Base-by-base conservation (phyloP, 92 coral and sea anemone species). In the Porites evermanni region DNA sequence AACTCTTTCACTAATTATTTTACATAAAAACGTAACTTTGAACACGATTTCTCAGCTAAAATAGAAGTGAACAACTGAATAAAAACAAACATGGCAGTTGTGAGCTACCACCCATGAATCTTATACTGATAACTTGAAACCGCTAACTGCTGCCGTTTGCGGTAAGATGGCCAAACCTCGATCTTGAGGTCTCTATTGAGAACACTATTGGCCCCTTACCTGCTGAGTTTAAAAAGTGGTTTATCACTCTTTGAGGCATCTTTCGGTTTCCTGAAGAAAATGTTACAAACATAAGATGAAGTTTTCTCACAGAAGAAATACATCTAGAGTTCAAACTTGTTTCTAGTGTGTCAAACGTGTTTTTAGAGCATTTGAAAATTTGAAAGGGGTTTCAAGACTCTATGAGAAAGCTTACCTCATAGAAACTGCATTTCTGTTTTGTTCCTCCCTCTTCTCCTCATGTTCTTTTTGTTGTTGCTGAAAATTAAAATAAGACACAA, bases 171-270 rank as follows among this genome's bases (percentile, higher is more conserved):
- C 32, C 32, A 29, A 29, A 29, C 32, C 32, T 29, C 3, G 0
- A 29, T 29, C 32, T 29, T 29, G 3, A 29, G 32, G 32, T 29
- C 4, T 29, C 32, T 29, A 2, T 38, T 38, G 47, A 38, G 47
- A 67, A 13, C 4, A 6, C 6, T 17, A 11, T 1, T 53, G 13
- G 16, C 16, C 6, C 2, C 80, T 82, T 91, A 96, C 99, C 91
- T 93, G 95, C 96, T 91, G 77, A 96, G 98, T 80, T 96, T 96
- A 64, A 96, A 96, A 32, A 96, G 63, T 2, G 96, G 95, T 80
- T 87, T 93, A 70, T 93, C 93, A n/a, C 90, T 95, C 11, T 90
- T 86, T 26, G 61, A 66, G 66, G 69, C 80, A 72, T 77, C 18
- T 52, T 56, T 80, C n/a, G 94, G 92, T 87, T 88, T 87, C 72